Evolutionary conservation across 2,113 vertebrate species (phyloP).

Genomic region (Callaeas wilsoni): DNA sequence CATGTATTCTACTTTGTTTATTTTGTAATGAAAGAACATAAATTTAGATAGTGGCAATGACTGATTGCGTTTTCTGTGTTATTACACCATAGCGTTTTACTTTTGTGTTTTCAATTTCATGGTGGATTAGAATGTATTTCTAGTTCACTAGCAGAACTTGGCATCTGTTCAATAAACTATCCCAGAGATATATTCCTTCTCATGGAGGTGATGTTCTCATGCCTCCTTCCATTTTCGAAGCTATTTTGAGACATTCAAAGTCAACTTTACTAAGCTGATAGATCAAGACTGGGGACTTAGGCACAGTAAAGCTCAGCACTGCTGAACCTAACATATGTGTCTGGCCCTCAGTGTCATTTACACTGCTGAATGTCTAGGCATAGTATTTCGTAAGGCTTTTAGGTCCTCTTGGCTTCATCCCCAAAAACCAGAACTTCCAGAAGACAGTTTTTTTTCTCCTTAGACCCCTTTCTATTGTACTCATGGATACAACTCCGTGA

Average conservation of each 20-base stretch:
- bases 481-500: not conserved
- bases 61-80: not conserved
- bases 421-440: not conserved
- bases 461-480: not conserved
- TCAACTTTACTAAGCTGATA: not conserved
- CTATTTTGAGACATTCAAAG: not conserved
- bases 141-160: not conserved
- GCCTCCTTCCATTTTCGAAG: not conserved
- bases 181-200: not conserved
- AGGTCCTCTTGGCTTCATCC: not conserved
- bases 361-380: not conserved
- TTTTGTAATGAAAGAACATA: not conserved
- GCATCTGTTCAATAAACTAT: not conserved
- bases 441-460: not conserved
- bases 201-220: not conserved
- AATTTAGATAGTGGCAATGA: not conserved
- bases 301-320: not conserved
- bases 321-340: not conserved
- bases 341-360: not conserved
- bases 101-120: not conserved
- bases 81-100: not conserved
- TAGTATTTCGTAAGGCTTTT: not conserved
- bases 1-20: not conserved
- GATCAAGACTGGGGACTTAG: not conserved
- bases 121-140: not conserved